Evolutionary conservation across 2,797 vertebrate species (phyloP).

Genomic region (Trachops cirrhosus): DNA sequence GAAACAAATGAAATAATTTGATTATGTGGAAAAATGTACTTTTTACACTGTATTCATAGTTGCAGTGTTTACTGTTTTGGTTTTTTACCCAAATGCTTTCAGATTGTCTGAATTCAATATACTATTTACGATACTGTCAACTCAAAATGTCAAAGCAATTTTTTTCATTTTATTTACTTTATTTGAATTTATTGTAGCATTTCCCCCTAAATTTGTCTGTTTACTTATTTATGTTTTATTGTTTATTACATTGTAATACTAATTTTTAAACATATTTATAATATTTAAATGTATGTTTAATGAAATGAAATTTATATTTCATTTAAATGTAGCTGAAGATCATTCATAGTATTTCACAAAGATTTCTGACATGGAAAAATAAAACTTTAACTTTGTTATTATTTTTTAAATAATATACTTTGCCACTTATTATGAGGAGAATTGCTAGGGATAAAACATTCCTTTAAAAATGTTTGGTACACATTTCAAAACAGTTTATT

Average conservation of each 20-base stretch:
- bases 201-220: no score
- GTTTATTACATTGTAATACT: not conserved
- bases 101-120: not conserved
- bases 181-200: no score
- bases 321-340: constrained; percentile 21
- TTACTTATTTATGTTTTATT: no score
- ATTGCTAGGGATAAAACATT: not conserved
- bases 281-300: not conserved
- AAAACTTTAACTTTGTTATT: not conserved
- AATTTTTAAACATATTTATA: not conserved
- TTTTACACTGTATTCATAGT: constrained; percentile 34
- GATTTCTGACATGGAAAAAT: constrained; percentile 1
- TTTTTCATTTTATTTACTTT: not conserved
- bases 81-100: constrained; percentile 7
- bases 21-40: not conserved
- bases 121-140: not conserved
- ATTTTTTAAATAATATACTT: not conserved
- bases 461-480: not conserved
- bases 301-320: not conserved
- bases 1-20: constrained; percentile 32
- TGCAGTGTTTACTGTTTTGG: not conserved
- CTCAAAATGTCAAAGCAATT: not conserved
- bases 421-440: not conserved
- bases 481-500: not conserved
- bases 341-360: not conserved